These are phyloP conservation scores for Pipra filicauda DNA, from an alignment of 2,113 vertebrate species.

Conservation along the genomic window DNA sequence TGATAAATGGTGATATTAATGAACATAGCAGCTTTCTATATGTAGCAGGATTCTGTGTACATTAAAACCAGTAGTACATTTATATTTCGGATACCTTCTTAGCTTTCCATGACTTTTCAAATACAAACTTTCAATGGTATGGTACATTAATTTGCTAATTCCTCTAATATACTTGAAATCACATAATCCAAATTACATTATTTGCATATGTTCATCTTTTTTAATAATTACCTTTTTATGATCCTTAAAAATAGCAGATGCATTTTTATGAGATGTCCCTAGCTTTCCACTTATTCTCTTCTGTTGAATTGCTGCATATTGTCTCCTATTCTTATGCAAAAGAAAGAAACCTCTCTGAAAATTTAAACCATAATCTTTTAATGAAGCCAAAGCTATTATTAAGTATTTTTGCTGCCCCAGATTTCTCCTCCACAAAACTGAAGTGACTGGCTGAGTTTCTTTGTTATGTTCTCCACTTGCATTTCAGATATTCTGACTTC, in stretches of 20 bases:
- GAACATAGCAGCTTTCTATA: neutral
- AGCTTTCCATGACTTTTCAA: neutral
- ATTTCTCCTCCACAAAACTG: neutral
- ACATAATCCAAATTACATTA: neutral
- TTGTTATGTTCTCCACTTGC: neutral
- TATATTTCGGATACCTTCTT: neutral
- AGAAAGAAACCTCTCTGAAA: neutral
- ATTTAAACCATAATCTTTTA: neutral
- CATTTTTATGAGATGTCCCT: neutral
- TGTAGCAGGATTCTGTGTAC: neutral
- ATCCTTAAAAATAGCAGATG: neutral
- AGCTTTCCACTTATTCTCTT: neutral
- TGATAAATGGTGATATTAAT: neutral
- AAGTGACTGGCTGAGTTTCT: neutral
- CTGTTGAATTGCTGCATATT: neutral
- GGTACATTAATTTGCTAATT: neutral
- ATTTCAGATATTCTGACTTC: neutral
- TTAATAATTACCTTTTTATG: neutral
- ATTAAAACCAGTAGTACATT: neutral
- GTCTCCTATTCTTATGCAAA: neutral
- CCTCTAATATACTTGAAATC: neutral
- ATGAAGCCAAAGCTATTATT: neutral
- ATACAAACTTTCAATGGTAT: neutral
- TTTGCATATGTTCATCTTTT: neutral
- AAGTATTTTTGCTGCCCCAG: neutral